Evolutionary conservation across 1,140 invertebrate genomes (phyloP), one percentile per base, ranked within the genome.

Genomic region (Caligus rogercresseyi): DNA sequence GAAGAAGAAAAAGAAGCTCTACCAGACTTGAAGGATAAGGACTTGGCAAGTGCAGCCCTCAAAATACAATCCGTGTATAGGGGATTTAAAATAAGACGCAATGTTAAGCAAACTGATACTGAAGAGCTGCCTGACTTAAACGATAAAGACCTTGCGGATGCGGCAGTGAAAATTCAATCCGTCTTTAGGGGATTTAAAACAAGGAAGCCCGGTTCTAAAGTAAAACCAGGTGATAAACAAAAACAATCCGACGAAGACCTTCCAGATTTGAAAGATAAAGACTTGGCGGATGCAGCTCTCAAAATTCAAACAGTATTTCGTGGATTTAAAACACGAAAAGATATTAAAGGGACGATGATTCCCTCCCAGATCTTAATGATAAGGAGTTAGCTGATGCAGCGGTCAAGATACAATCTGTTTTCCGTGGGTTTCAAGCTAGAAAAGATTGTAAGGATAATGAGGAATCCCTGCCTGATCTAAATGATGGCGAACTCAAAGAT

Each of bases 251-350:
- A 53, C 11, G 11, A 53, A 19, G 25, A 19, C 51, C 51, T 60
- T 11, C 24, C 58, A 1, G 58, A 60, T 55, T 18, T 21, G 2
- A 59, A 57, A 14, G 20, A 16, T 54, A 24, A 15, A 31, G 61
- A 62, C 16, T 3, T 62, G 24, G 18, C 3, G 25, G 51, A 60
- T 20, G 86, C 88, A 1, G 84, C 83, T 0, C 73, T 80, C 14
- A 80, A 79, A 54, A 83, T 93, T 62, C 89, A 92, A 70, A 78
- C 82, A 53, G 75, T 77, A 54, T 91, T 86, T 83, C 74, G 83
- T 64, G 78, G 80, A 11, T 81, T 81, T 67, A 77, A 77, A 60
- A 78, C 79, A 16, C 24, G 61, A 57, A 56, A 62, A 14, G 31
- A 43, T 7, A 54, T 16, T 16, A 21, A 7, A 23, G 16, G 23